Evolutionary conservation across 2,888 invertebrate species (phyloP), one percentile per base, ranked within the genome.

Genomic region (Leucoma salicis): DNA sequence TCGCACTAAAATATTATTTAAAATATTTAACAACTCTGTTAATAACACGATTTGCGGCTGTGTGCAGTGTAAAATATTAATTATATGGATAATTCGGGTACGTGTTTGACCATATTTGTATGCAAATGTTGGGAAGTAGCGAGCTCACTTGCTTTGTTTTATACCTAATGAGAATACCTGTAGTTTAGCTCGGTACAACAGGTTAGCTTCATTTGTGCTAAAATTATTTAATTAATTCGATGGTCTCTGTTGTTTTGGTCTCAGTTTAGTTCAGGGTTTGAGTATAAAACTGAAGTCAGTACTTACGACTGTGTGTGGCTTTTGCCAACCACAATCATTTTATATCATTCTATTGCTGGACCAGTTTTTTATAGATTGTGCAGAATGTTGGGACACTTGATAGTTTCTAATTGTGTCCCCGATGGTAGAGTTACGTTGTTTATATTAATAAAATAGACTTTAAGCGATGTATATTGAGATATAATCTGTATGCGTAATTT

Each of bases 301-400:
- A n/a, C n/a, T n/a, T n/a, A 18, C 4, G 16, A 21, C 6, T 27
- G 3, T 34, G 40, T 35, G 39, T 7, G 37, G 48, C 33, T 53
- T 49, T 49, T 42, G 29, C 14, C 13, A 28, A 18, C 25, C 42
- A 21, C 18, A 31, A 43, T 53, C 21, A 52, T 47, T 46, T 33
- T 25, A 34, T 29, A 42, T 35, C 25, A 25, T 47, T 41, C 46
- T 48, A 38, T 36, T 47, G 34, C 31, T 37, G 33, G 29, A 34
- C 31, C 36, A 14, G 13, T 11, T 31, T 32, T 52, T 27, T 49
- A 13, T 33, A 33, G 11, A 14, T 35, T 27, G 31, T 62, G 60
- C 63, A 56, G 57, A 60, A 43, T 60, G 53, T 61, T 63, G 64
- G 63, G 63, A 57, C 60, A 47, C 63, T 67, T 66, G 53, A 53